phyloP scores from a whole-genome alignment of 2,797 vertebrate genomes.

The Gorsachius magnificus region DNA sequence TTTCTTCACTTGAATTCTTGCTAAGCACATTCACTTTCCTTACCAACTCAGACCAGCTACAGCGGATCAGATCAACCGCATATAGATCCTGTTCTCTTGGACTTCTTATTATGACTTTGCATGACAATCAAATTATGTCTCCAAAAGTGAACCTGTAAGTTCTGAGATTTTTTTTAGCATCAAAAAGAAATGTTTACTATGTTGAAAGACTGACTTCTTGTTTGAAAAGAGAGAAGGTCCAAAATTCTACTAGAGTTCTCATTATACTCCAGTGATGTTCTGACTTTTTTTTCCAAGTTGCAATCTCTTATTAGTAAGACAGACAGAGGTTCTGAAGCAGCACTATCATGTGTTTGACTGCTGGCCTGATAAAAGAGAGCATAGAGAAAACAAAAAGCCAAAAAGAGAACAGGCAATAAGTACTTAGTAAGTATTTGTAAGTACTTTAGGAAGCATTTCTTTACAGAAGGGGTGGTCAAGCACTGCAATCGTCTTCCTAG shows the following conservation, averaged over 20 bases:
- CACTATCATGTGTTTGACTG: background rate
- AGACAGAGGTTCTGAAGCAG: background rate
- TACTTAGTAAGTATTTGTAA: background rate
- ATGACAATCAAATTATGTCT: slow-evolving; percentile 9
- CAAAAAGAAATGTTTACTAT: slow-evolving; percentile 3
- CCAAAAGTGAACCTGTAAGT: slow-evolving; percentile 10
- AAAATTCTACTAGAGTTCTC: background rate
- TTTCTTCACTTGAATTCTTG: background rate
- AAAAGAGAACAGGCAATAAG: background rate
- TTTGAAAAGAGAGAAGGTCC: background rate
- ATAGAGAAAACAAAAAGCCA: background rate
- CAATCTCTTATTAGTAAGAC: background rate
- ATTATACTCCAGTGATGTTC: background rate
- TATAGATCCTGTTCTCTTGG: background rate
- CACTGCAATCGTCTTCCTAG: background rate
- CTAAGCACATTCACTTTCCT: background rate
- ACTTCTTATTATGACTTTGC: slow-evolving; percentile 31
- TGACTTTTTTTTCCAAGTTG: background rate
- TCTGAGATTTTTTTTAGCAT: slow-evolving; percentile 43
- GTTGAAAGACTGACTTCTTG: slow-evolving; percentile 6
- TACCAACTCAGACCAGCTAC: background rate
- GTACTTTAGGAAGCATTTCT: background rate
- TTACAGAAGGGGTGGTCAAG: background rate
- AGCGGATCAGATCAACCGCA: background rate
- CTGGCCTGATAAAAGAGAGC: background rate